phyloP scores from a whole-genome alignment of 2,888 invertebrate genomes.

The Cataglyphis cursor region DNA sequence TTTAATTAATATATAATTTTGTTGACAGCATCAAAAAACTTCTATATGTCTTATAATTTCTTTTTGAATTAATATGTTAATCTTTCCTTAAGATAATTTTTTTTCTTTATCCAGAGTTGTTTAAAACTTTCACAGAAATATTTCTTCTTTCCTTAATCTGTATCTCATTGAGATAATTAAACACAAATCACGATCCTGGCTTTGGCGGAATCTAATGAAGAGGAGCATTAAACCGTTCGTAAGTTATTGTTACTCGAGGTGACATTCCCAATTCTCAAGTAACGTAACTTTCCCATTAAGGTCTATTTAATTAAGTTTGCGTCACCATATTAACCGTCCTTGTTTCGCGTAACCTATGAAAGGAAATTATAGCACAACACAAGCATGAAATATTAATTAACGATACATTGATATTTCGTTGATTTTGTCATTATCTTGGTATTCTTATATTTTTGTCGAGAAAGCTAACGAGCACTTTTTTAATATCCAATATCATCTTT shows the following conservation, averaged over 20 bases:
- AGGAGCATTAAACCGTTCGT: slow-evolving; percentile 57
- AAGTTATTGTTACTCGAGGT: slow-evolving; percentile 52
- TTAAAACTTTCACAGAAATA: not conserved
- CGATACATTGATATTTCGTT: not conserved
- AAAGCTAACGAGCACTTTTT: slow-evolving; percentile 32
- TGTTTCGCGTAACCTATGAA: not conserved
- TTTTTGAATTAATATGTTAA: not conserved
- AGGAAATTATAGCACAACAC: not conserved
- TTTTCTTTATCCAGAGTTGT: not conserved
- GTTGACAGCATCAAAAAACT: not conserved
- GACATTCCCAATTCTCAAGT: slow-evolving; percentile 65
- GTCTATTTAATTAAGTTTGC: slow-evolving; percentile 72
- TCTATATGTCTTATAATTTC: not conserved
- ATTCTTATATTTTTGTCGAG: slow-evolving; percentile 18
- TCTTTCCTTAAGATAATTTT: not conserved
- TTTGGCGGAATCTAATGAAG: slow-evolving; percentile 54
- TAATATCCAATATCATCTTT: slow-evolving; percentile 32
- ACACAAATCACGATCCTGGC: slow-evolving; percentile 58
- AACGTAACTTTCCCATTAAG: slow-evolving; percentile 68
- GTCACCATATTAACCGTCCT: not conserved
- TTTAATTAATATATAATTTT: not conserved
- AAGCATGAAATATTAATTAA: not conserved
- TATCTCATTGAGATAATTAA: slow-evolving; percentile 45
- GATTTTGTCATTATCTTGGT: slow-evolving; percentile 20
- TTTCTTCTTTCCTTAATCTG: not conserved